Evolutionary conservation across 2,888 invertebrate genomes (phyloP), one percentile per base, ranked within the genome.

Genomic region (Allophyes oxyacanthae): DNA sequence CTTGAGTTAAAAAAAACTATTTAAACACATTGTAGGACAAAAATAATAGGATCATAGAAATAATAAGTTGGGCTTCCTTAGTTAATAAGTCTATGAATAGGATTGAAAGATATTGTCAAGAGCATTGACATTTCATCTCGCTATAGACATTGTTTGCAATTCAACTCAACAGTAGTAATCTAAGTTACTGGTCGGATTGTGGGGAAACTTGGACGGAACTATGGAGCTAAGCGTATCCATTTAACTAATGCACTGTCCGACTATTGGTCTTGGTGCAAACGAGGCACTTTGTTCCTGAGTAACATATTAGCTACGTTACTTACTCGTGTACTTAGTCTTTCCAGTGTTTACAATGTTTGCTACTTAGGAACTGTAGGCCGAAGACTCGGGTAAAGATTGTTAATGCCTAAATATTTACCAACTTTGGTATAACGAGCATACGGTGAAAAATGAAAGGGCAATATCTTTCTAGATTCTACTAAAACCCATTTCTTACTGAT

Each of bases 231-330:
- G 87, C 87, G 85, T 86, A 90, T 88, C 89, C 90, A 92, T 91
- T 91, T 90, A 91, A 89, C 90, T 92, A 92, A 92, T 92, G 91
- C 91, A 89, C 88, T 88, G 91, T 87, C 90, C 89, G 90, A 87
- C 88, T 91, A 87, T 90, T 90, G 90, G 90, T 90, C 88, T 91
- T 90, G 85, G 87, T 88, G 88, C 88, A 87, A 90, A 90, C 89
- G 87, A 88, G 88, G 87, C 87, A 88, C 88, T 90, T 90, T 90
- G 88, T 89, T 86, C 86, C 82, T 82, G 81, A 88, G 84, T 86
- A 87, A 89, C 86, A 82, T 89, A 89, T 90, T 88, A 86, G 86
- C 84, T 82, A 63, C 74, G 76, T 82, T 84, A 79, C 77, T 80
- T 79, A 71, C 78, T 68, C 64, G 72, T 51, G 55, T 75, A 71